Base-by-base conservation (phyloP, 2,797 vertebrate species). In the Channallabes apus region DNA sequence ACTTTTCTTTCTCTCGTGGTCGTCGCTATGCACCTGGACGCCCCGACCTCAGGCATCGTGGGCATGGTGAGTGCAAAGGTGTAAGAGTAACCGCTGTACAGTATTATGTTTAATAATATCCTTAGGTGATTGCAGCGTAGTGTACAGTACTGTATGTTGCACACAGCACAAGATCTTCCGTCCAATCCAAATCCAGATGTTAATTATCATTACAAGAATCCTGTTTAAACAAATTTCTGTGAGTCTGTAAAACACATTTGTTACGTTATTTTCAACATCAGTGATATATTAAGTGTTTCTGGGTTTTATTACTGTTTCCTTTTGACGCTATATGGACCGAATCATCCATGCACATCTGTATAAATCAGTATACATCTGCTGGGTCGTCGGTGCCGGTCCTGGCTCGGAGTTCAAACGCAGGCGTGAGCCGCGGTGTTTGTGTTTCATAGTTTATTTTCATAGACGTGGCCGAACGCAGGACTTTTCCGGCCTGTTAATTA, bases 11-110 rank as follows among this genome's bases (percentile, higher is more conserved):
- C 20, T 78, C 56, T 62, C 22, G 38, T 64, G 68, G 86, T 75
- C 24, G 75, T 86, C 73, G 85, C 41, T 41, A 91, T 91, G 90
- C 86, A 76, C 62, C 86, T 87, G 64, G 81, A 81, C 82, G 86
- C 80, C 35, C 54, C 90, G 58, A 71, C 77, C 20, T 79, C 88
- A 11, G 56, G 62, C 62, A 73, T 77, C 20, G 64, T 77, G 62
- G 22, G 80, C 79, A 79, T 87, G 87, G 89, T 90, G 87, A 90
- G 91, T 91, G 69, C 29, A 62, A 12, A 24, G 6, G 12, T 72
- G 6, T 72, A 14, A 2, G 20, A 41, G 3, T 38, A 38, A 38
- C 32, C 46, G 12, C 12, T 11, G 11, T 51, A 51, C 46, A 51
- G 46, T 51, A 11, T 51, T 51, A 11, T 51, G 65, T 32, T 67